phyloP scores from a whole-genome alignment of 2,797 vertebrate genomes.

The Lepilemur ruficaudatus region DNA sequence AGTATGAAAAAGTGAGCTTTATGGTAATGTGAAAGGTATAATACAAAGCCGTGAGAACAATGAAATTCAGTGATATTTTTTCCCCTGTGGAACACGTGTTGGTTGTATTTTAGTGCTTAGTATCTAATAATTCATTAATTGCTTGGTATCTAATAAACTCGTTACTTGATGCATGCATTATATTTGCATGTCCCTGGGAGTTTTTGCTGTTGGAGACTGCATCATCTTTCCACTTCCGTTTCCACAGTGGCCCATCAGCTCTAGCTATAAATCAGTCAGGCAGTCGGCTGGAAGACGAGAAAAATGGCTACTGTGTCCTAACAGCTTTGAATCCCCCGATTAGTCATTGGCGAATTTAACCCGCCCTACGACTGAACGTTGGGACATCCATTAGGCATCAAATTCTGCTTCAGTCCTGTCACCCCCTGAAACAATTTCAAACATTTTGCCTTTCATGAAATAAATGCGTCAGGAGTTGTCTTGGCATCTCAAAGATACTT shows the following conservation, averaged over 20 bases:
- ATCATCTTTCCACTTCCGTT: slow-evolving; percentile 27
- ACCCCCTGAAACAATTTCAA: background rate
- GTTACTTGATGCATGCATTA: background rate
- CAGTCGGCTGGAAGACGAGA: background rate
- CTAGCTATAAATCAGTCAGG: background rate
- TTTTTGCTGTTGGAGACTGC: background rate
- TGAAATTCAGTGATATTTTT: background rate
- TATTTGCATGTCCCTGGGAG: background rate
- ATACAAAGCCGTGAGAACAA: background rate
- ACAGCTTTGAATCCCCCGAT: background rate
- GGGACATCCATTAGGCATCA: background rate
- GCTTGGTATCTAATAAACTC: background rate
- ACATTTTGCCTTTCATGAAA: background rate
- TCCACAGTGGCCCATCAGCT: background rate
- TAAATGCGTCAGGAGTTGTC: background rate
- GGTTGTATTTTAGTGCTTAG: background rate
- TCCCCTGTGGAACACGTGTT: background rate
- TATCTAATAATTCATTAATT: too few species aligned
- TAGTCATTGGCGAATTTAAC: background rate
- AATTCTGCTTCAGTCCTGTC: background rate
- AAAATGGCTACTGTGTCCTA: background rate
- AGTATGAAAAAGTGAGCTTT: background rate
- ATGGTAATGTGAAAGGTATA: background rate
- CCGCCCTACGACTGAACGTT: background rate
- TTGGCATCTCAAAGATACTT: background rate